A percentile compares a stretch with the other conserved stretches of the same genome.
phyloP scores from a whole-genome alignment of 2,113 vertebrate species.

The Phainopepla nitens region DNA sequence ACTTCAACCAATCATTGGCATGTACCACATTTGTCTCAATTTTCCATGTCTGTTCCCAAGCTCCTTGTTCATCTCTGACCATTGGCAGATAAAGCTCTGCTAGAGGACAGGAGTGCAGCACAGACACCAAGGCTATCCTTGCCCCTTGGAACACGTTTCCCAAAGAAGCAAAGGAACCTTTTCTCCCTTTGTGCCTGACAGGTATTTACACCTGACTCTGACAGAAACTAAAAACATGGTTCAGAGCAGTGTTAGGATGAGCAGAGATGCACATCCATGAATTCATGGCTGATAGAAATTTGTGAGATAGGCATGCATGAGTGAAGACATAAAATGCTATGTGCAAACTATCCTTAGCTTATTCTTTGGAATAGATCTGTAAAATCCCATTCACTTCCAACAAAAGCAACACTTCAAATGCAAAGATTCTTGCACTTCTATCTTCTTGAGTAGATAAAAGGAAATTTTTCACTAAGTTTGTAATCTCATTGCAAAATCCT shows the following conservation, averaged over 20 bases:
- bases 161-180: neutral
- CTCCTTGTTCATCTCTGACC: neutral
- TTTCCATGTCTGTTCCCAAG: neutral
- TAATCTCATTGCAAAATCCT: neutral
- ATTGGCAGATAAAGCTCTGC: neutral
- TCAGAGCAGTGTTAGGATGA: neutral
- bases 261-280: neutral
- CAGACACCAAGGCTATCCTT: neutral
- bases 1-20: neutral
- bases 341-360: neutral
- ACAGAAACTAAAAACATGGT: neutral
- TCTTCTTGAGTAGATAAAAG: neutral
- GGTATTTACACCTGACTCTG: neutral
- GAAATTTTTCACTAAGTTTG: neutral
- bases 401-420: neutral
- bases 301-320: neutral
- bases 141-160: rapidly evolving
- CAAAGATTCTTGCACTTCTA: neutral
- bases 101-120: neutral
- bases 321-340: no score
- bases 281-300: neutral
- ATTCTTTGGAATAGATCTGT: neutral
- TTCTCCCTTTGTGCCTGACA: neutral
- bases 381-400: neutral
- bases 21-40: neutral